These are phyloP conservation scores for Pipistrellus kuhlii DNA, from an alignment of 2,797 vertebrate genomes.

Conservation along the genomic window DNA sequence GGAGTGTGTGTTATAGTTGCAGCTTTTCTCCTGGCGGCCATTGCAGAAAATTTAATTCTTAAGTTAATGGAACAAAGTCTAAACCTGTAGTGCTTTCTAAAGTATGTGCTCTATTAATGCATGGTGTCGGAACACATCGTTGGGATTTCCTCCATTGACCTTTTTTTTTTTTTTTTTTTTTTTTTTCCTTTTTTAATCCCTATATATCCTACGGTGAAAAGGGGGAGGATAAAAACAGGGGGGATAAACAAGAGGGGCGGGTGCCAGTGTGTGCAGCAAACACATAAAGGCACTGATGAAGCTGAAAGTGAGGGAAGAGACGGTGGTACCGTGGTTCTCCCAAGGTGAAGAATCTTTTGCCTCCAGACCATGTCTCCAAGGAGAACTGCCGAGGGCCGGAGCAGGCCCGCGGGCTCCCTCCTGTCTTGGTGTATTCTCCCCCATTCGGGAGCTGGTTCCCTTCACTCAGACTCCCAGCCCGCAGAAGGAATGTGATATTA, in stretches of 20 bases:
- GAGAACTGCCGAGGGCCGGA: background rate
- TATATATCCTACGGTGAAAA: background rate
- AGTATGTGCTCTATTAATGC: background rate
- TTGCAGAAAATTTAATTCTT: background rate
- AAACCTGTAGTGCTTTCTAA: conserved; percentile 25
- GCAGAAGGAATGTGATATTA: background rate
- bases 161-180: background rate
- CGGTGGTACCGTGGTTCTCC: background rate
- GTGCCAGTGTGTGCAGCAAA: rapidly evolving
- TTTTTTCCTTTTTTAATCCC: background rate
- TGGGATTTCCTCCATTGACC: background rate
- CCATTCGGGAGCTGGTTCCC: background rate
- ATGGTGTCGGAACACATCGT: too few relatives aligned
- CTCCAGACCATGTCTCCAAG: background rate
- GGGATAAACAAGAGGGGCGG: background rate
- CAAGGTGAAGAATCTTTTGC: background rate
- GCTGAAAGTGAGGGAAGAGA: background rate
- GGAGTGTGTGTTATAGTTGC: background rate
- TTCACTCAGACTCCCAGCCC: background rate
- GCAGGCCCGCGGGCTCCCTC: background rate
- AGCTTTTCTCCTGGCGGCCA: background rate
- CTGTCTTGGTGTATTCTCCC: background rate
- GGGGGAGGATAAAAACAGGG: background rate
- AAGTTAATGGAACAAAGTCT: background rate
- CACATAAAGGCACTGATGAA: too few relatives aligned